Evolutionary conservation across 2,888 invertebrate genomes (phyloP), one percentile per base, ranked within the genome.

Genomic region (Dynastes grantii): DNA sequence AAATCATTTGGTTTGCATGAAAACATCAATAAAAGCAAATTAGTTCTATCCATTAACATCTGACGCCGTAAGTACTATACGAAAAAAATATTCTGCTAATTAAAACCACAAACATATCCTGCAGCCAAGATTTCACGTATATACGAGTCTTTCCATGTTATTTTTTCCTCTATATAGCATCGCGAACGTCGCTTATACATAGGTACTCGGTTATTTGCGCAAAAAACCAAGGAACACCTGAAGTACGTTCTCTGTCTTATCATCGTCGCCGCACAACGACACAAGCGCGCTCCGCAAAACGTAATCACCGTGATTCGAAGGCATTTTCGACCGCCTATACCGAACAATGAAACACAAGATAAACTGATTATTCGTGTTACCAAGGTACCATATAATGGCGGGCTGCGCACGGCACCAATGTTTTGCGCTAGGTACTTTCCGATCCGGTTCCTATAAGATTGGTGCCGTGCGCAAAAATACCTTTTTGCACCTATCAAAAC

Each of bases 321-420:
- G 32, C 37, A 71, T 71, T 68, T 71, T 32, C 40, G 51, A 49
- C 8, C 27, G 40, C 55, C 16, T 73, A 73, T 40, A 61, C 73
- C 73, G 73, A 45, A 73, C 73, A 73, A 58, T 73, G 40, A 61
- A 76, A 76, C 76, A 65, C 29, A 40, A 61, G 77, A 78, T 78
- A 76, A 78, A 78, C 63, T 78, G 70, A 71, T 71, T 64, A 58
- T 71, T 73, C 64, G 45, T 70, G 79, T 77, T 79, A 32, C 79
- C 65, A 79, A 76, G 79, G 75, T 70, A 61, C 65, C 77, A 77
- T 79, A 75, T 73, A 79, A 79, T 29, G 61, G 40, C 61, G 58
- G 45, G 71, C 79, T 81, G 81, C 81, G 73, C 81, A 78, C 81
- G 81, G 75, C 78, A 80, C 81, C 58, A 79, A 79, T 58, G 45